Base-by-base conservation (phyloP, 2,888 invertebrate species). In the Nasonia oneida region DNA sequence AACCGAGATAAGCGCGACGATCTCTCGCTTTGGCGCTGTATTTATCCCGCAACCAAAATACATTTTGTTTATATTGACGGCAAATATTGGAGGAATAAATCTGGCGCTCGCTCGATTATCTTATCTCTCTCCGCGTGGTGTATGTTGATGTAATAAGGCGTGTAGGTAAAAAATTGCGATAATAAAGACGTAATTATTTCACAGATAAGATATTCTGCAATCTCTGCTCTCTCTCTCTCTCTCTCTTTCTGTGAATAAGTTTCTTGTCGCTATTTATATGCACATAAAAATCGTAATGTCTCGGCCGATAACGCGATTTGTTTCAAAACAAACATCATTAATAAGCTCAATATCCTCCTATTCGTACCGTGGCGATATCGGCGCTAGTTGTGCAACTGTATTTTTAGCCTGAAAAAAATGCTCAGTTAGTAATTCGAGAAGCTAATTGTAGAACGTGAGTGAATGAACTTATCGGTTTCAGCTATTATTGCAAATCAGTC, bases 131-230 rank as follows among this genome's bases (percentile, higher is more conserved):
- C 4, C 18, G 57, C 23, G 57, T n/a, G 18, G n/a, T 61, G 18
- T 57, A n/a, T 18, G 39, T 42, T 73, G n/a, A 73, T 73, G 73
- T 73, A 73, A 73, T 73, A 73, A 42, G 1, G 53, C 14, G n/a
- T 39, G 12, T n/a, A 47, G 2, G 12, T 23, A 73, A 73, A 73
- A 73, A 42, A 23, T 73, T n/a, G 6, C n/a, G 73, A 73, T 73
- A 42, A 73, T 42, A 42, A 42, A 42, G 42, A 73, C 42, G 39
- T 73, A 73, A 73, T 73, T 73, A 73, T 73, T 73, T 73, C 67
- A n/a, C 67, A 42, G 73, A 73, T 73, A 73, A 73, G 67, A 67
- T 67, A 67, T 67, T 29, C 15, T 33, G 29, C 67, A 67, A 67
- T 67, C 67, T 67, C 29, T 2, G 3, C 14, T 67, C 33, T 67